These are phyloP conservation scores for Plectus sambesii DNA, from an alignment of 1,140 invertebrate genomes.

Conservation along the genomic window DNA sequence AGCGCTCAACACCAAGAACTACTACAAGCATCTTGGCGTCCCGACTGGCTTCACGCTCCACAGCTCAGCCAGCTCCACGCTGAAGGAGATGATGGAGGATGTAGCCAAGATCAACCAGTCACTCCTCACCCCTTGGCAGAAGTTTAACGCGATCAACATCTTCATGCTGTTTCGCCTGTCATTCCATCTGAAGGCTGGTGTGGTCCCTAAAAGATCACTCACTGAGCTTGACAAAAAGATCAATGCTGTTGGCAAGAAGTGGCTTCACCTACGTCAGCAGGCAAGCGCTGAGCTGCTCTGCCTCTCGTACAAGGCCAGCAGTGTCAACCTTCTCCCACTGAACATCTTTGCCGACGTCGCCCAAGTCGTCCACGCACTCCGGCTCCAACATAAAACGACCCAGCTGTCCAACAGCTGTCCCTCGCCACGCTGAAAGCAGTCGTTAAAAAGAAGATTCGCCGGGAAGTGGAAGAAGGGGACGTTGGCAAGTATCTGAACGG, in stretches of 20 bases:
- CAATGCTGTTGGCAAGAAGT: constrained; percentile 6
- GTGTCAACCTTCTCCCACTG: constrained; percentile 4
- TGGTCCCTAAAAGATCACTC: constrained; percentile 2
- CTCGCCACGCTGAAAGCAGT: too few relatives aligned
- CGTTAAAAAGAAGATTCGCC: too few relatives aligned
- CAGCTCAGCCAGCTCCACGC: background rate
- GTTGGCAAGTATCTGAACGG: too few relatives aligned
- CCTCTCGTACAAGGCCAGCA: constrained; percentile 5
- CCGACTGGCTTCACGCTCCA: constrained; percentile 8
- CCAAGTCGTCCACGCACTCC: constrained; percentile 4
- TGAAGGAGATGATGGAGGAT: constrained; percentile 12
- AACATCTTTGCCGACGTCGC: constrained; percentile 5
- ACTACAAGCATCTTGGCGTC: constrained; percentile 14
- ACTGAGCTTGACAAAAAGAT: constrained; percentile 13
- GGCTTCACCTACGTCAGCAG: constrained; percentile 15
- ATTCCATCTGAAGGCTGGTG: constrained; percentile 26
- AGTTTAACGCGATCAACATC: constrained; percentile 41
- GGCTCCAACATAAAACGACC: constrained; percentile 12
- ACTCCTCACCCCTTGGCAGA: constrained; percentile 46
- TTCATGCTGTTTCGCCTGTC: constrained; percentile 42
- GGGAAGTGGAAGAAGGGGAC: too few relatives aligned
- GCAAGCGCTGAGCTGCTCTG: constrained; percentile 12
- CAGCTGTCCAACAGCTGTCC: too few relatives aligned
- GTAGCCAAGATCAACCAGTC: constrained; percentile 14
- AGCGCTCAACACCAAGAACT: constrained; percentile 5